These are phyloP conservation scores for Phrynocephalus forsythii DNA, from an alignment of 2,797 vertebrate species.

Conservation along the genomic window DNA sequence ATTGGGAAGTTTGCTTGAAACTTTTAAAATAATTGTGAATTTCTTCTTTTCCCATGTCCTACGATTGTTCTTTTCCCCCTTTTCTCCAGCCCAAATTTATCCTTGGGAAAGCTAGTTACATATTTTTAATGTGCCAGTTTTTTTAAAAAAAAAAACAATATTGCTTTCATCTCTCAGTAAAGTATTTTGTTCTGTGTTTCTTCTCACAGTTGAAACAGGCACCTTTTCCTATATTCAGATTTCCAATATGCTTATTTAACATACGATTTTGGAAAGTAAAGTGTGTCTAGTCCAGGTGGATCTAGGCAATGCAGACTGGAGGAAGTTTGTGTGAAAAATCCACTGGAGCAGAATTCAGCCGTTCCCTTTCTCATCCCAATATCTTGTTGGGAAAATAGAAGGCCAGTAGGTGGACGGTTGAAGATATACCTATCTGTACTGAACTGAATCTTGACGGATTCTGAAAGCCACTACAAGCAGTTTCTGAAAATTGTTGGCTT, in stretches of 20 bases:
- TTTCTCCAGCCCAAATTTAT: no score
- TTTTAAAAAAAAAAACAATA: no score
- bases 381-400: background rate
- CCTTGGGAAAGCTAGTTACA: no score
- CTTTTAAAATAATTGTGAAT: no score
- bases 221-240: background rate
- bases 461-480: background rate
- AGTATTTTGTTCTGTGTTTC: no score
- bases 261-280: background rate
- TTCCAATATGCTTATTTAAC: background rate
- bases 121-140: no score
- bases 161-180: no score
- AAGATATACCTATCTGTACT: background rate
- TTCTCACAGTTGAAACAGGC: no score
- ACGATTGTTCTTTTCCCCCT: no score
- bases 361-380: background rate
- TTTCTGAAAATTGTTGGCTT: conserved; percentile 4
- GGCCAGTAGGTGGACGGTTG: no score
- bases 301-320: background rate
- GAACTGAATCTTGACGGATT: background rate
- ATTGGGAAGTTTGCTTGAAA: no score
- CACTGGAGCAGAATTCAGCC: background rate
- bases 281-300: background rate
- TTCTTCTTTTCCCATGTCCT: no score
- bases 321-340: background rate